Evolutionary conservation across 2,113 vertebrate species (phyloP).

Genomic region (Chunga burmeisteri): DNA sequence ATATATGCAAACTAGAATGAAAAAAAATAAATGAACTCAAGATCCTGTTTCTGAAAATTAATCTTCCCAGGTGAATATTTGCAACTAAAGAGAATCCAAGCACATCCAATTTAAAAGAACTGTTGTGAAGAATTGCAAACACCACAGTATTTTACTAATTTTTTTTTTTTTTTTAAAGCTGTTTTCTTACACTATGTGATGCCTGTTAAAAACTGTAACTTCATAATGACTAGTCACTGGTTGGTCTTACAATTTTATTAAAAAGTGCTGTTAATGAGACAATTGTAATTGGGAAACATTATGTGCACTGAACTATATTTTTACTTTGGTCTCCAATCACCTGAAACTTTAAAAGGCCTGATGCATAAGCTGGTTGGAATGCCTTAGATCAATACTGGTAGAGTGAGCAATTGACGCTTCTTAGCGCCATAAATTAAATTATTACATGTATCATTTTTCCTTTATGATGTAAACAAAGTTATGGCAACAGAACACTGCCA

Average conservation of each 20-base stretch:
- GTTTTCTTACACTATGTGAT: background rate
- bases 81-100: background rate
- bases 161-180: background rate
- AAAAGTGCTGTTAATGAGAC: background rate
- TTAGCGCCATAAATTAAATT: constrained; percentile 49
- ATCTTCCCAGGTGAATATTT: background rate
- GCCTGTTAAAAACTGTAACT: background rate
- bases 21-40: background rate
- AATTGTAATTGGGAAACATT: background rate
- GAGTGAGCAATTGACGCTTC: constrained; percentile 20
- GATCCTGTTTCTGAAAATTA: background rate
- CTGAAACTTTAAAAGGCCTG: background rate
- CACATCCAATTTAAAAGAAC: background rate
- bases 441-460: constrained; percentile 45
- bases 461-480: constrained; percentile 50
- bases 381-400: background rate
- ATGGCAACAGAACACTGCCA: constrained; percentile 4
- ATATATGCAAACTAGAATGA: background rate
- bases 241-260: background rate
- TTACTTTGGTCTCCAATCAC: background rate
- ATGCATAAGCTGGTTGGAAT: background rate
- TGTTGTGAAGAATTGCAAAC: background rate
- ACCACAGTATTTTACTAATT: background rate
- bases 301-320: background rate
- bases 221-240: background rate